Conservation (phyloP, 2,113 vertebrate species). For the Hippocampus comes region DNA sequence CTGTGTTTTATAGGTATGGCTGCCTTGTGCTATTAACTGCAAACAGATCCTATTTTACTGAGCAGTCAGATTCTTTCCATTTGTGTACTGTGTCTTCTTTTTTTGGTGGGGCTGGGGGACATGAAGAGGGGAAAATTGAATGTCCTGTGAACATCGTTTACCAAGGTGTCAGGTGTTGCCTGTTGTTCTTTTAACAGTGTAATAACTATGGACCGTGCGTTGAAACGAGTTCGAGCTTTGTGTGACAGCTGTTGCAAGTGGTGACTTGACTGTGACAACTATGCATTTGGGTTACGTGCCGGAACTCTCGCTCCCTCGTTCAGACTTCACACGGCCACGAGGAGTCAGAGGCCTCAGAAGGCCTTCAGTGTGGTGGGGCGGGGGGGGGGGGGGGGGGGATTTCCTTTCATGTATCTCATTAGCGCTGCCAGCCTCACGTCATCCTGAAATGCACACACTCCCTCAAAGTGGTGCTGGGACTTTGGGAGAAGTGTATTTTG, state of each 20-base stretch:
- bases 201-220: conserved; percentile 7
- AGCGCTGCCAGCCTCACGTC: background rate
- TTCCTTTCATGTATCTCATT: background rate
- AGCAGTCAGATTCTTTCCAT: background rate
- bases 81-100: background rate
- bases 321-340: conserved; percentile 1
- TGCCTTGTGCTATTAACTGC: background rate
- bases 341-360: conserved; percentile 14
- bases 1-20: too few relatives aligned
- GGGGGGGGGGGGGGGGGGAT: too few relatives aligned
- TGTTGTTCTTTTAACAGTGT: background rate
- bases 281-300: conserved; percentile 12
- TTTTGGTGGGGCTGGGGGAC: background rate
- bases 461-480: conserved; percentile 1
- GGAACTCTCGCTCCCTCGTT: conserved; percentile 4
- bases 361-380: background rate
- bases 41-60: background rate
- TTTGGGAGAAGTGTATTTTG: conserved; percentile 18
- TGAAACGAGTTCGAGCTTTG: conserved; percentile 20
- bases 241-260: conserved; percentile 27
- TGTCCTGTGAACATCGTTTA: background rate
- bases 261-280: conserved; percentile 24
- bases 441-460: background rate
- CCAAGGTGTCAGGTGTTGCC: background rate
- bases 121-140: background rate